These are phyloP conservation scores for Drosophila incognita DNA, from an alignment of 2,888 invertebrate genomes.

Conservation along the genomic window DNA sequence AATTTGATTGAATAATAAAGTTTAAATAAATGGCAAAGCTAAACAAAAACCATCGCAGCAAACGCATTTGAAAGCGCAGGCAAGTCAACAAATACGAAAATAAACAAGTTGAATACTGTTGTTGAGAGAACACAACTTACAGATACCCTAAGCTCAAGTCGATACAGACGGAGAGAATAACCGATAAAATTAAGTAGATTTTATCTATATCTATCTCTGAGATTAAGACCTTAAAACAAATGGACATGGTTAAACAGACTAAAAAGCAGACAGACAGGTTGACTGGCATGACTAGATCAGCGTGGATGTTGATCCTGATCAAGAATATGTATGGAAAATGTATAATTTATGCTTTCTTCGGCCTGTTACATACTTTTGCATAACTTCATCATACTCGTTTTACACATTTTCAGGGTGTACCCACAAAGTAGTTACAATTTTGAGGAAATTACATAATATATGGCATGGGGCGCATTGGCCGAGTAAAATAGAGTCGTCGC, in stretches of 20 bases:
- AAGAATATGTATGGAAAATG: background rate
- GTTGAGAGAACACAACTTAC: background rate
- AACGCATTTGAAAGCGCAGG: conserved; percentile 28
- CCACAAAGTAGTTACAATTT: conserved; percentile 65
- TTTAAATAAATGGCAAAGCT: conserved; percentile 64
- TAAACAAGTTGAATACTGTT: conserved; percentile 11
- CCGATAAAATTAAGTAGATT: background rate
- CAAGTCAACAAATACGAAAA: conserved; percentile 48
- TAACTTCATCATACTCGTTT: background rate
- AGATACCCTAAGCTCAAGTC: background rate
- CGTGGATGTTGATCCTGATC: background rate
- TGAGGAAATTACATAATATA: conserved; percentile 74
- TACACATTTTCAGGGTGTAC: conserved; percentile 5
- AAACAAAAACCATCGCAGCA: conserved; percentile 48
- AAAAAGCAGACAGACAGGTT: background rate
- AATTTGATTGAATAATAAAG: conserved; percentile 75
- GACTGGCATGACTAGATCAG: background rate
- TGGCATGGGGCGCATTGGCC: conserved; percentile 43
- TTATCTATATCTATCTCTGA: background rate
- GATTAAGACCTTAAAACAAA: background rate
- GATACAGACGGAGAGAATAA: background rate
- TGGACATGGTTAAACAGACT: background rate
- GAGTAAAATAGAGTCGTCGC: conserved; percentile 53
- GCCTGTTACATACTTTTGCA: background rate
- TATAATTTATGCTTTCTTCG: background rate